Evolutionary conservation across 2,888 invertebrate genomes (phyloP), one percentile per base, ranked within the genome.

Genomic region (Xestia rhomboidea): DNA sequence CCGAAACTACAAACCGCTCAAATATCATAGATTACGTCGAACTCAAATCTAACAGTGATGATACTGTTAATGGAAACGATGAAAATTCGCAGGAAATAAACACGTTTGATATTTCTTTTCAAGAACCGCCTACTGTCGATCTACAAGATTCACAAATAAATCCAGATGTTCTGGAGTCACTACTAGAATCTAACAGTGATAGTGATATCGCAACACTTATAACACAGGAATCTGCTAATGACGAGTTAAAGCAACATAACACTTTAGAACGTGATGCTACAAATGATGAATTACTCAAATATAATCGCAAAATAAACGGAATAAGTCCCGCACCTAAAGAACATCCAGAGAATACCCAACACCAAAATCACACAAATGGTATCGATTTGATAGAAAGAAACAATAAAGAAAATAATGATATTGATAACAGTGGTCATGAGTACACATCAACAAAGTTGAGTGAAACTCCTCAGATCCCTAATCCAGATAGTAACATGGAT

Each of bases 401-500:
- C 27, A 30, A 60, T 15, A 73, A 63, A 60, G 46, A 51, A 62
- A 77, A 46, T 41, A 13, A n/a, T 49, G 27, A 60, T 18, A 70
- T 71, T 46, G 64, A 68, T 46, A 34, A 76, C 24, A 54, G 34
- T 57, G 41, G 62, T 64, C 49, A 41, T 63, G 69, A 79, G 15
- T 38, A 51, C 51, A 51, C 5, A 27, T 51, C 64, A 24, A 38
- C 69, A 49, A 76, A 78, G 30, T 62, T 71, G 18, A 57, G 21
- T 68, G 80, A 83, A 78, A 41, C 8, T 41, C 68, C 46, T 54
- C 84, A 81, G 74, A 77, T 64, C 34, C 73, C 64, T 27, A 73
- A 76, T 76, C 76, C 87, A 73, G 88, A 83, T 77, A 79, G 89
- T 85, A 84, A 88, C 81, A 93, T 97, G 96, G 93, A 97, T 89